Percentiles rank a stretch among this genome's conserved stretches.
These are phyloP conservation scores for Chloroclysta siterata DNA, from an alignment of 2,888 invertebrate genomes.

Conservation along the genomic window DNA sequence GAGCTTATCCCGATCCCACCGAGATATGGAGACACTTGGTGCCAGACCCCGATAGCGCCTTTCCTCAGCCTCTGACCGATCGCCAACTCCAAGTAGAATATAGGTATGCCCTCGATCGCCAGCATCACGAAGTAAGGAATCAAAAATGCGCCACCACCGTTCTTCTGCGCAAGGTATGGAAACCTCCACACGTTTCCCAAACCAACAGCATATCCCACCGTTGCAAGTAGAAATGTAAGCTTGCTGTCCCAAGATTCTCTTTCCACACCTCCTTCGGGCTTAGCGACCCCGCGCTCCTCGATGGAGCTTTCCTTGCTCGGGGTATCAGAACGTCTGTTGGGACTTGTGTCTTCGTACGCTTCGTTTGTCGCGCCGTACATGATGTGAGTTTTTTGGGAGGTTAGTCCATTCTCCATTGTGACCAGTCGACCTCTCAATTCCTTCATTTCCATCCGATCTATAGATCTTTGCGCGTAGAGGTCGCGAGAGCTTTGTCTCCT, in stretches of 20 bases:
- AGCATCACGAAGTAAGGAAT: constrained; percentile 98
- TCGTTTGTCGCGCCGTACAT: constrained; percentile 95
- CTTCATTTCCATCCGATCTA: constrained; percentile 94
- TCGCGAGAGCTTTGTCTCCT: constrained; percentile 95
- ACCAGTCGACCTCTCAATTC: constrained; percentile 93
- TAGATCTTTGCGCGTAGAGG: constrained; percentile 90
- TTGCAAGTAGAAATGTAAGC: constrained; percentile 95
- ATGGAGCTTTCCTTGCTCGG: constrained; percentile 87
- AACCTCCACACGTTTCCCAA: constrained; percentile 98
- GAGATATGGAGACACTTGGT: constrained; percentile 94
- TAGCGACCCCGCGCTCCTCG: constrained; percentile 87
- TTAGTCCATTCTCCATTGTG: constrained; percentile 87
- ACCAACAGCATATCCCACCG: constrained; percentile 97
- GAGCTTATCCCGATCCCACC: constrained; percentile 97
- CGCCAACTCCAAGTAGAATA: constrained; percentile 97
- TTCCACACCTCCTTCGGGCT: constrained; percentile 89
- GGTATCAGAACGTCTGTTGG: constrained; percentile 72
- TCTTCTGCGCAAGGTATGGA: constrained; percentile 97
- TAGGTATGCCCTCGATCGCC: constrained; percentile 96
- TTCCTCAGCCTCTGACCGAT: constrained; percentile 97
- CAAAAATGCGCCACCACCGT: constrained; percentile 98
- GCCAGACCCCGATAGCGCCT: constrained; percentile 98
- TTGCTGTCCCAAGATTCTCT: constrained; percentile 97
- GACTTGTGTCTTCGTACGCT: constrained; percentile 87
- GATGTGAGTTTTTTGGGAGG: constrained; percentile 74